These are phyloP conservation scores for Lipotes vexillifer DNA, from an alignment of 2,113 vertebrate species.

Conservation along the genomic window DNA sequence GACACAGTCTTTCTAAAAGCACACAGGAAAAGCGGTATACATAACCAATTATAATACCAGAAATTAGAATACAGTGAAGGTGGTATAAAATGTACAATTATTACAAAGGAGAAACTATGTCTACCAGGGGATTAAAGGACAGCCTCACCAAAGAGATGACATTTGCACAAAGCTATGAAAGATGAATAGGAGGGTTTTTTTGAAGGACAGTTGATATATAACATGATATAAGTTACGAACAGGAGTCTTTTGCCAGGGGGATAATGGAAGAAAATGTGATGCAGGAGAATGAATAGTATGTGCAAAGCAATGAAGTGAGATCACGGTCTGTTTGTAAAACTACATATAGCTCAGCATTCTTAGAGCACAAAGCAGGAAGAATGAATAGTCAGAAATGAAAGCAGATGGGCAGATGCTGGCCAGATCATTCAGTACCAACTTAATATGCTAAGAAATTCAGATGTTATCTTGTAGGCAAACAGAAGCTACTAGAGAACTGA, in stretches of 20 bases:
- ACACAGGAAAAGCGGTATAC: neutral
- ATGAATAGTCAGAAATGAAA: constrained; percentile 1
- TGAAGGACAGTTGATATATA: neutral
- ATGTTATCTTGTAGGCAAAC: neutral
- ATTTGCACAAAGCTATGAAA: neutral
- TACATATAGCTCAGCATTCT: neutral
- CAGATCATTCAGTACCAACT: neutral
- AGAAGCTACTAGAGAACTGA: neutral
- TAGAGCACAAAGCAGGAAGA: neutral
- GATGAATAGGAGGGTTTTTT: neutral
- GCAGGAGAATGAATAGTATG: neutral
- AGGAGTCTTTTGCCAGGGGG: neutral
- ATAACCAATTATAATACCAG: neutral
- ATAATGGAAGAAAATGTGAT: neutral
- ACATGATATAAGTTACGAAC: neutral
- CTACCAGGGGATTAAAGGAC: neutral
- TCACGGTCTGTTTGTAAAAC: neutral
- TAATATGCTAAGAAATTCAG: neutral
- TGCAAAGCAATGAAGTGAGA: neutral
- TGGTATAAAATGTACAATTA: neutral
- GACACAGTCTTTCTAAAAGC: neutral
- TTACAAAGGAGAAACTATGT: constrained; percentile 5
- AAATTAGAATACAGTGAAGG: neutral
- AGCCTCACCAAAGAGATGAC: neutral
- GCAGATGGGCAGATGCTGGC: neutral